Evolutionary conservation across 1,140 invertebrate species (phyloP).

Genomic region (Plodia interpunctella): DNA sequence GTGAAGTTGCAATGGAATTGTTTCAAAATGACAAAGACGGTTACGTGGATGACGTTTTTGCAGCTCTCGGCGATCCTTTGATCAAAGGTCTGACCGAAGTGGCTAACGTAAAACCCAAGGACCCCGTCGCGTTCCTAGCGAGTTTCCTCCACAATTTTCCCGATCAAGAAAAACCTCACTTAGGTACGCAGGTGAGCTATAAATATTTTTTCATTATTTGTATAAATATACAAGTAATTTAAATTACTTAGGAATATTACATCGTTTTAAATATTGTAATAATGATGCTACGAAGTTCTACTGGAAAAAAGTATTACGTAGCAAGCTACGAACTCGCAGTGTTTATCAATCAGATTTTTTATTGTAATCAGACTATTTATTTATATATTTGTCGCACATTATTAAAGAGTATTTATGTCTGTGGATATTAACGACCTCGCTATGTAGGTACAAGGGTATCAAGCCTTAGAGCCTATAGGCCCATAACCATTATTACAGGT

Average conservation of each 20-base stretch:
- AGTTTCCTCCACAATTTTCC: constrained; percentile 88
- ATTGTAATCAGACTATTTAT: too few species aligned
- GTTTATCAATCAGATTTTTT: too few species aligned
- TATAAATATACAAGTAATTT: not conserved
- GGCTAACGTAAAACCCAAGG: constrained; percentile 86
- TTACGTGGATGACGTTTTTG: constrained; percentile 66
- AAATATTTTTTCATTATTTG: not conserved
- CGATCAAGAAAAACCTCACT: constrained; percentile 68
- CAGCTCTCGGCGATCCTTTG: constrained; percentile 90
- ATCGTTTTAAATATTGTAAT: too few species aligned
- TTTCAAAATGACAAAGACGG: constrained; percentile 25
- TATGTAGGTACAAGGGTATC: too few species aligned
- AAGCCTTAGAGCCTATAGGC: too few species aligned
- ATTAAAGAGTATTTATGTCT: too few species aligned
- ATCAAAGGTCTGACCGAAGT: constrained; percentile 92
- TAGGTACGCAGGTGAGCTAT: constrained; percentile 54
- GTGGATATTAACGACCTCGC: too few species aligned
- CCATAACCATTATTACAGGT: too few species aligned
- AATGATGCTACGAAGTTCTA: too few species aligned
- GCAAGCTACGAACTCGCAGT: not conserved
- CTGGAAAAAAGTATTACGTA: too few species aligned
- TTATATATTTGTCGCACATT: too few species aligned
- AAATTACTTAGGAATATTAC: too few species aligned
- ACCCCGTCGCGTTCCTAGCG: constrained; percentile 89
- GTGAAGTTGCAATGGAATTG: constrained; percentile 32